Conservation (phyloP, 2,888 invertebrate species). For the Acleris laterana region DNA sequence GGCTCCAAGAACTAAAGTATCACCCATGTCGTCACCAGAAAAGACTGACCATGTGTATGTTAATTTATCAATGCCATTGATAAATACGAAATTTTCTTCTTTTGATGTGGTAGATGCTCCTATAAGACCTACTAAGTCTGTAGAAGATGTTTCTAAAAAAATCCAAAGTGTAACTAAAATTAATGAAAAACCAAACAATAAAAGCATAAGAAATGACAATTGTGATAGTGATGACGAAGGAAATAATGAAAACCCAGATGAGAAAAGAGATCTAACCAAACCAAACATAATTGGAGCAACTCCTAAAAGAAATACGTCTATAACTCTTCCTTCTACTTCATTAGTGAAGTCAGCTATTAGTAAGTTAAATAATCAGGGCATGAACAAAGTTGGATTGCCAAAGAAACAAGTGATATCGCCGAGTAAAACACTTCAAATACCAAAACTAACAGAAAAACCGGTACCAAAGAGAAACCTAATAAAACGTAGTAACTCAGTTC, state of each 20-base stretch:
- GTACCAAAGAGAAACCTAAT: slow-evolving; percentile 76
- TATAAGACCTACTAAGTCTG: slow-evolving; percentile 67
- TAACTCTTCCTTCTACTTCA: slow-evolving; percentile 73
- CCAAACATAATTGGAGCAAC: slow-evolving; percentile 79
- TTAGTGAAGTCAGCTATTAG: slow-evolving; percentile 73
- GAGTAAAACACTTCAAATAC: slow-evolving; percentile 80
- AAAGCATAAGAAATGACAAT: slow-evolving; percentile 45
- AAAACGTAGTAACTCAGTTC: slow-evolving; percentile 76
- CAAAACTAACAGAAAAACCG: slow-evolving; percentile 77
- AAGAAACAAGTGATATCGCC: slow-evolving; percentile 76
- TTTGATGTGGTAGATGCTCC: slow-evolving; percentile 69
- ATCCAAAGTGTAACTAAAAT: slow-evolving; percentile 41
- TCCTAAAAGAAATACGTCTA: slow-evolving; percentile 66
- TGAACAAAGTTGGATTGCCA: slow-evolving; percentile 71
- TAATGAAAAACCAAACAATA: slow-evolving; percentile 43
- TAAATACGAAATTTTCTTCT: slow-evolving; percentile 61
- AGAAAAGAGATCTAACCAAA: slow-evolving; percentile 53
- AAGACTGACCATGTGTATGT: slow-evolving; percentile 84
- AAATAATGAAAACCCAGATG: slow-evolving; percentile 37
- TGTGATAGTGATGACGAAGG: slow-evolving; percentile 47
- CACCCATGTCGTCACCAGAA: slow-evolving; percentile 64
- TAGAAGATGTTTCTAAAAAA: slow-evolving; percentile 62
- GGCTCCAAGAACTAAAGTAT: slow-evolving; percentile 82
- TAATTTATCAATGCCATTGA: slow-evolving; percentile 82
- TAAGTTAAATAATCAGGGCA: slow-evolving; percentile 72